Percentiles rank a stretch among this genome's conserved stretches.
Conservation (phyloP, 30 jellyfish, hydroid and myxozoan genomes). For the Turritopsis rubra region DNA sequence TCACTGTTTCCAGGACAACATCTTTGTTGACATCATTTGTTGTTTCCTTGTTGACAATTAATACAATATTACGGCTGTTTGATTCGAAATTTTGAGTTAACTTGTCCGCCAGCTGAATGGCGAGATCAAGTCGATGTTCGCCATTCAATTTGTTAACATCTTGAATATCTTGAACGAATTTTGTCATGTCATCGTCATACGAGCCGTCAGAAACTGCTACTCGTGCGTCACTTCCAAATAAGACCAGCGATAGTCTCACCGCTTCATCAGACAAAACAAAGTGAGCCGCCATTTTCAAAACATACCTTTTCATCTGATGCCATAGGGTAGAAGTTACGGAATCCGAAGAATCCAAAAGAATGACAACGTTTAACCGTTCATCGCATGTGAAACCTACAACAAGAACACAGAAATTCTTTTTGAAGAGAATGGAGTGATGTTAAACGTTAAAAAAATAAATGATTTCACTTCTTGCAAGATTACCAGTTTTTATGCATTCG, state of each 20-base stretch:
- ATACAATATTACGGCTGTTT: not conserved
- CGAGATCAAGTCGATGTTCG: not conserved
- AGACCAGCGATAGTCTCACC: not conserved
- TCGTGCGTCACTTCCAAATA: not conserved
- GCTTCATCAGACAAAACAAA: not conserved
- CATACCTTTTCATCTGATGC: not conserved
- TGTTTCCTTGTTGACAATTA: not conserved
- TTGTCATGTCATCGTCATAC: not conserved
- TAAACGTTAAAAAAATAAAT: too few relatives aligned
- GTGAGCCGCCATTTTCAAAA: not conserved
- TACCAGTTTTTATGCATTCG: conserved; percentile 11
- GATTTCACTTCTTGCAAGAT: too few relatives aligned
- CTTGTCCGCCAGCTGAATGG: conserved; percentile 2
- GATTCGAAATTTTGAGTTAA: not conserved
- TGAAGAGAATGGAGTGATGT: not conserved
- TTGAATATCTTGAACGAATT: not conserved
- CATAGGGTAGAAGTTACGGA: not conserved
- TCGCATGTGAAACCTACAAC: conserved; percentile 7
- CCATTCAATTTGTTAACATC: not conserved
- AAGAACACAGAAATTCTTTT: not conserved
- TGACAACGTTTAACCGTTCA: not conserved
- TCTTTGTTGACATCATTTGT: not conserved
- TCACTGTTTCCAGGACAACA: not conserved
- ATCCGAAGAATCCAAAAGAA: conserved; percentile 7
- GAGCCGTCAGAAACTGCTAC: not conserved